A percentile compares a stretch with the other conserved stretches of the same genome.
phyloP scores from a whole-genome alignment of 2,888 invertebrate species.

The Sphecodes monilicornis region DNA sequence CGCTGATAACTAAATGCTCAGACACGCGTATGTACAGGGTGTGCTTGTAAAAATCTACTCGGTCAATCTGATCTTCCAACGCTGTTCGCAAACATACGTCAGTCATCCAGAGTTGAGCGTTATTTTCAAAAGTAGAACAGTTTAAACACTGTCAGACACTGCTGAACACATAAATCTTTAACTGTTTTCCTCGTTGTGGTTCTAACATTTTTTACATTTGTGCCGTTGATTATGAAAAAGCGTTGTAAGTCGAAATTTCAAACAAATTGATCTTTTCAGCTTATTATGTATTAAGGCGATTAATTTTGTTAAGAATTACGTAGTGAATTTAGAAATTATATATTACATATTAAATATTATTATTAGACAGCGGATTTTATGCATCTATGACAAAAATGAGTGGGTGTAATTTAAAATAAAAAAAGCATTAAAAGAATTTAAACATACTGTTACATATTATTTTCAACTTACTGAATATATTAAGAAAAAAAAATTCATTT shows the following conservation, averaged over 20 bases:
- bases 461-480: too few species aligned
- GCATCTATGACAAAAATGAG: too few species aligned
- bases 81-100: neutral
- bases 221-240: too few species aligned
- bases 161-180: too few species aligned
- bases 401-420: too few species aligned
- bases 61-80: neutral
- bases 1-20: constrained; percentile 65
- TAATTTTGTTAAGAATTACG: neutral
- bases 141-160: too few species aligned
- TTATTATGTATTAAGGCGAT: neutral
- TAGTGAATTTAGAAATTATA: neutral
- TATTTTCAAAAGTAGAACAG: neutral
- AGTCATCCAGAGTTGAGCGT: neutral
- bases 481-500: too few species aligned
- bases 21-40: constrained; percentile 51
- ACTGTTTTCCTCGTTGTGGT: neutral
- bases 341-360: neutral
- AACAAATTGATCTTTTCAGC: neutral
- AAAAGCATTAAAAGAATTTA: too few species aligned
- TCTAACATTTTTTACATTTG: neutral
- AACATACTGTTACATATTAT: too few species aligned
- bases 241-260: too few species aligned
- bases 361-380: too few species aligned
- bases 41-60: constrained; percentile 20